Conservation (phyloP, 53 echinoderm and acorn worm species). For the Echinometra lucunter region DNA sequence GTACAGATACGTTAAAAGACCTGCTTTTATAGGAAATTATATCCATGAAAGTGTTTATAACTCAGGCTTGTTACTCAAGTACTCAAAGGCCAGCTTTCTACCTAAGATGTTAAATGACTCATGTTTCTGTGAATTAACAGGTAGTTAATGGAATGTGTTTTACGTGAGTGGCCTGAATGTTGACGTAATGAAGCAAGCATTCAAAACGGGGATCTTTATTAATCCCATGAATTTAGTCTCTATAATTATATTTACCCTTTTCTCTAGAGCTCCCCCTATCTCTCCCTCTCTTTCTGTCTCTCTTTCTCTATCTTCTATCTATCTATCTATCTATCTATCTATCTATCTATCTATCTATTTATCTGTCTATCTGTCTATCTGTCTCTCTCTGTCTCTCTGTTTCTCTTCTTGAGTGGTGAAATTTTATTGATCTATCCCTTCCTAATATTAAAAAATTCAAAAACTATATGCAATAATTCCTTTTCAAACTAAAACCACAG, state of each 20-base stretch:
- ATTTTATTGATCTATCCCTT: too few relatives aligned
- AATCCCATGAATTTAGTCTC: too few relatives aligned
- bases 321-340: too few relatives aligned
- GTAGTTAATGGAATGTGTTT: neutral
- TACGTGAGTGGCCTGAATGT: neutral
- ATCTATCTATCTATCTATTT: neutral
- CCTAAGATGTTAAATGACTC: neutral
- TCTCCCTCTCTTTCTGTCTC: neutral
- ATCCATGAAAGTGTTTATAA: neutral
- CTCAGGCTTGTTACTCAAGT: neutral
- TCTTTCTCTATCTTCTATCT: too few relatives aligned
- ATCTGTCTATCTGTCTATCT: neutral
- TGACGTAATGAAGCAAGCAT: neutral
- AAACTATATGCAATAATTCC: too few relatives aligned
- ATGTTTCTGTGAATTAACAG: neutral
- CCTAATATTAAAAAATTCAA: too few relatives aligned
- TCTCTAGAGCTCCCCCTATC: neutral
- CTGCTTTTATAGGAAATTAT: neutral
- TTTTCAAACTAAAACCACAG: too few relatives aligned
- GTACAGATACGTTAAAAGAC: neutral
- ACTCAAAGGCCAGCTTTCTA: neutral
- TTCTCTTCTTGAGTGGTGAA: neutral
- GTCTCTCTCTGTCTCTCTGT: neutral
- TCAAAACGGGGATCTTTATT: neutral
- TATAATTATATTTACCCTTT: too few relatives aligned